phyloP scores from a whole-genome alignment of 2,113 vertebrate genomes.

The Megaceryle maxima region DNA sequence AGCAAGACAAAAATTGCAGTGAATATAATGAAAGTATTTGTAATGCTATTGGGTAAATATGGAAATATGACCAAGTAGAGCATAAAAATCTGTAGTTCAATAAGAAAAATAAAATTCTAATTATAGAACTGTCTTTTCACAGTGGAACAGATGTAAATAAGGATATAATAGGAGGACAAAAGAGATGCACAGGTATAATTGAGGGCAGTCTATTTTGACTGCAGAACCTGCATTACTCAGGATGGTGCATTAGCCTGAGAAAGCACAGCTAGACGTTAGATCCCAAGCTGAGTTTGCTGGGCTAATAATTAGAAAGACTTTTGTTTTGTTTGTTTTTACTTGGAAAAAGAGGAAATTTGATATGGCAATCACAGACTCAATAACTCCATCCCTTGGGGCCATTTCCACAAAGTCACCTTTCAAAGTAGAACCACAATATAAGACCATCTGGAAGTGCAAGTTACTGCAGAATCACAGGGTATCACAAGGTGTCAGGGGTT shows the following conservation, averaged over 20 bases:
- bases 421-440: slow-evolving; percentile 7
- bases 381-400: slow-evolving; percentile 9
- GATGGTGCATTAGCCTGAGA: not conserved
- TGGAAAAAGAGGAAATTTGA: slow-evolving; percentile 20
- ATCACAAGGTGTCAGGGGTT: too few relatives aligned
- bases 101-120: not conserved
- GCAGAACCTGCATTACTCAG: not conserved
- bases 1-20: not conserved
- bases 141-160: not conserved
- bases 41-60: not conserved
- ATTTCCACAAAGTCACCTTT: slow-evolving; percentile 46
- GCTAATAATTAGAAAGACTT: slow-evolving; percentile 39
- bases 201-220: not conserved
- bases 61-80: not conserved
- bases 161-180: not conserved
- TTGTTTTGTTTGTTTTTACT: not conserved
- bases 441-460: slow-evolving; percentile 44
- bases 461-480: not conserved
- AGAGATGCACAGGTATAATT: not conserved
- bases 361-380: slow-evolving; percentile 27
- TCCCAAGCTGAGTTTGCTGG: slow-evolving; percentile 26
- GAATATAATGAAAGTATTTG: not conserved
- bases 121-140: not conserved
- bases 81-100: not conserved
- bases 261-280: slow-evolving; percentile 30